These are phyloP conservation scores for Enteromius radiatus DNA, from an alignment of 2,797 vertebrate genomes.

Conservation along the genomic window DNA sequence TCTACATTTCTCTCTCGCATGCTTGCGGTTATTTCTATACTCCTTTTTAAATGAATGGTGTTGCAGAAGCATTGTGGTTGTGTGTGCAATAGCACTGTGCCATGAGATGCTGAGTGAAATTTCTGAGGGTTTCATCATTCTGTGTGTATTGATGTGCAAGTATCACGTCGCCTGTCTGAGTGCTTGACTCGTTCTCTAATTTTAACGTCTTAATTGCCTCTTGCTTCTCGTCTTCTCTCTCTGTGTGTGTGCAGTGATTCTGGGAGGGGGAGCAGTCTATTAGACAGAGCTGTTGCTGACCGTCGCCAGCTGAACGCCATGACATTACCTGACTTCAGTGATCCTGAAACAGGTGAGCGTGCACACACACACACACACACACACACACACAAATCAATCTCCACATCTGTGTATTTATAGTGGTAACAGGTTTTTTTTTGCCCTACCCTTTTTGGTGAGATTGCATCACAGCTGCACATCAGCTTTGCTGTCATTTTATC, in stretches of 20 bases:
- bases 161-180: constrained; percentile 4
- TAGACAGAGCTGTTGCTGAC: constrained; percentile 95
- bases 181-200: constrained; percentile 29
- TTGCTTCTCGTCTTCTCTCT: neutral
- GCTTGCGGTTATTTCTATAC: neutral
- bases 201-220: constrained; percentile 35
- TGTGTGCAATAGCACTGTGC: constrained; percentile 23
- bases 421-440: neutral
- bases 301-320: constrained; percentile 94
- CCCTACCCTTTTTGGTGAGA: neutral
- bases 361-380: neutral
- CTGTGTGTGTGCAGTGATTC: constrained; percentile 85
- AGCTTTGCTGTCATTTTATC: constrained; percentile 24
- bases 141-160: constrained; percentile 21
- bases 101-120: constrained; percentile 36
- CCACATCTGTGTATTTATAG: neutral
- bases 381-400: constrained; percentile 32
- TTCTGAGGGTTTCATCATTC: constrained; percentile 56
- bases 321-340: constrained; percentile 96
- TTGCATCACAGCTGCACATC: constrained; percentile 6
- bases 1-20: neutral
- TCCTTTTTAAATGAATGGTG: neutral
- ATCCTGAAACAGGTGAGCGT: constrained; percentile 92
- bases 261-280: constrained; percentile 94
- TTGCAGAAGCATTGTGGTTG: constrained; percentile 6